Evolutionary conservation across 2,113 vertebrate species (phyloP).

Genomic region (Microtus montanus): DNA sequence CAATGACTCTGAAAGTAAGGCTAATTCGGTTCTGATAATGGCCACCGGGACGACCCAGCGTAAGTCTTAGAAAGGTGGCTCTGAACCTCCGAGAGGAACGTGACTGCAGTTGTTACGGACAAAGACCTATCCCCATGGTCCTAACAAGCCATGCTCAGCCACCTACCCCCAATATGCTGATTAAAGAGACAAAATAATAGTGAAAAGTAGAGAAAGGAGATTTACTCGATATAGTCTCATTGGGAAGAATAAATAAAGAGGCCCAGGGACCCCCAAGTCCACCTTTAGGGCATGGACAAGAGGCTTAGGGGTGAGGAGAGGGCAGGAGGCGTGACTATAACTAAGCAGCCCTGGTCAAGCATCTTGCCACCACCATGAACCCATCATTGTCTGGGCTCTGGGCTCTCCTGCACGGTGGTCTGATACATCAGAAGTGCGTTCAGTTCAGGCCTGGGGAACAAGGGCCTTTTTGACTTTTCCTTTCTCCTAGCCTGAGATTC

Average conservation of each 20-base stretch:
- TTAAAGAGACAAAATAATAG: neutral
- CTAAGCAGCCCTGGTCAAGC: neutral
- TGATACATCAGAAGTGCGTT: too few species aligned
- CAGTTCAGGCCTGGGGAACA: neutral
- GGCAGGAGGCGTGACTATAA: neutral
- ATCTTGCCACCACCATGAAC: neutral
- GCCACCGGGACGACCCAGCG: neutral
- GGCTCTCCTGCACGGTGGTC: neutral
- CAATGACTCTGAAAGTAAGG: neutral
- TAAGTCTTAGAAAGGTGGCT: neutral
- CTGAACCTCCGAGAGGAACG: neutral
- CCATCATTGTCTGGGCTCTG: neutral
- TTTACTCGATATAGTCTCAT: neutral
- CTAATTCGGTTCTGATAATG: neutral
- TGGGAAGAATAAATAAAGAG: neutral
- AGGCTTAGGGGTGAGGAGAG: neutral
- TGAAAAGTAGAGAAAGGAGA: too few species aligned
- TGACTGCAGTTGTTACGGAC: neutral
- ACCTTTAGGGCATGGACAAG: neutral
- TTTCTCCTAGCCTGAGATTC: neutral
- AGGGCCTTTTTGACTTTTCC: neutral
- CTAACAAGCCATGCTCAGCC: neutral
- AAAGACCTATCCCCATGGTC: neutral
- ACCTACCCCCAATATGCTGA: neutral
- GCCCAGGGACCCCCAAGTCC: neutral